Percentiles rank a stretch among this genome's conserved stretches.
Conservation (phyloP, 2,797 vertebrate species). For the Tenualosa ilisha region DNA sequence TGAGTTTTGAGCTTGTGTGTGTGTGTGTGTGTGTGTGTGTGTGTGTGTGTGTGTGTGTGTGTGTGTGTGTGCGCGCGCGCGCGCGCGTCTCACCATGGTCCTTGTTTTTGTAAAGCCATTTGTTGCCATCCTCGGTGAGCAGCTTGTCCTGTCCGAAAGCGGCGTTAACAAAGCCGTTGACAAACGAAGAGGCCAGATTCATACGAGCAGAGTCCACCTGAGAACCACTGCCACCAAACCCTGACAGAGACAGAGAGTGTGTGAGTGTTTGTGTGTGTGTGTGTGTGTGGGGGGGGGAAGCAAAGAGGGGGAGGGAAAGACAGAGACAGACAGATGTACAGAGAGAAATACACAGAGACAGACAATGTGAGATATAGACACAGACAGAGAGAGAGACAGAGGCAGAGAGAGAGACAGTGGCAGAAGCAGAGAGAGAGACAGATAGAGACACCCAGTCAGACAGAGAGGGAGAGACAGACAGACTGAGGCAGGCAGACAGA, state of each 20-base stretch:
- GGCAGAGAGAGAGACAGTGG: no score
- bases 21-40: background rate
- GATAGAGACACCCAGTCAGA: no score
- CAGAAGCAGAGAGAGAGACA: no score
- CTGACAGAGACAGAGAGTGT: conserved; percentile 61
- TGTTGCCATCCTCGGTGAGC: conserved; percentile 97
- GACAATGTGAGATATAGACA: no score
- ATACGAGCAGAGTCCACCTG: conserved; percentile 98
- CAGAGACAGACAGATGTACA: background rate
- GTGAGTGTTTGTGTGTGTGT: background rate
- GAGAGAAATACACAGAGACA: no score
- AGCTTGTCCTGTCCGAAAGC: conserved; percentile 98
- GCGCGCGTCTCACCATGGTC: conserved; percentile 85
- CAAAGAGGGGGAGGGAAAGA: background rate
- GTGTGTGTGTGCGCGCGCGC: background rate
- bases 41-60: background rate
- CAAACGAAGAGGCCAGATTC: conserved; percentile 98
- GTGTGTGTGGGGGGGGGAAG: background rate
- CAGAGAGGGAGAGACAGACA: no score
- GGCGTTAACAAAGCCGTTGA: conserved; percentile 97
- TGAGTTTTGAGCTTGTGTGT: no score
- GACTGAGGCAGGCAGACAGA: no score
- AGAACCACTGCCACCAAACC: conserved; percentile 94
- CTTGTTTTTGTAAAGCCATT: conserved; percentile 99
- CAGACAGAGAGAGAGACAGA: no score